Base-by-base conservation (phyloP, 2,113 vertebrate species). In the Zosterops japonicus region DNA sequence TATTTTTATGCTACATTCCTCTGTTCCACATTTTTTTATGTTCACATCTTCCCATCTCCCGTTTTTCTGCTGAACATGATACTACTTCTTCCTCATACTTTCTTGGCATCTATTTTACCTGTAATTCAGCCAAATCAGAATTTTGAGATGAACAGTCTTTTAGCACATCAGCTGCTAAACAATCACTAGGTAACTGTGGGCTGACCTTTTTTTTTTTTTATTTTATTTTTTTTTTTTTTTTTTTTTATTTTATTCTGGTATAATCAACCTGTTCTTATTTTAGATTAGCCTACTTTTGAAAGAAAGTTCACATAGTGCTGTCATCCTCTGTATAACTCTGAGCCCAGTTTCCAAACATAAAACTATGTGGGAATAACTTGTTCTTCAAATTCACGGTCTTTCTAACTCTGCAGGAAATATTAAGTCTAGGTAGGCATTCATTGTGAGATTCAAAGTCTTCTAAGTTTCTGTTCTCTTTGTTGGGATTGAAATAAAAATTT, bases 261-360 rank as follows among this genome's bases (percentile, higher is more conserved):
- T 50, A 50, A 50, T 27, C 49, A 50, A 15, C 49, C 49, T 68
- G 29, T 75, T 91, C 50, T 74, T 94, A 27, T 70, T 95, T 91
- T 81, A 95, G 72, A 35, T 70, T n/a, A 79, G 35, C n/a, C n/a
- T 82, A 8, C 53, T 85, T 92, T 93, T 80, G 49, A 68, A 94
- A 71, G 23, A 49, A 83, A 67, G 20, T 86, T 89, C 41, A 74
- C 57, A 33, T 28, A 59, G 21, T 41, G 8, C 9, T 67, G 14
- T 41, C 55, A 33, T 75, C 41, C 27, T 64, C 29, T 79, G 25
- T 41, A 22, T 44, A 76, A 27, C 25, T 57, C 12, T 6, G 16
- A 31, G 72, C 20, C 56, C 27, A 27, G 12, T 92, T 79, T 42
- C 39, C 33, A 93, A 91, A 50, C 64, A 21, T 4, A 19, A 31